Percentiles rank a stretch among this genome's conserved stretches.
Conservation (phyloP, 2,797 vertebrate species). For the Kryptolebias ocellatus region DNA sequence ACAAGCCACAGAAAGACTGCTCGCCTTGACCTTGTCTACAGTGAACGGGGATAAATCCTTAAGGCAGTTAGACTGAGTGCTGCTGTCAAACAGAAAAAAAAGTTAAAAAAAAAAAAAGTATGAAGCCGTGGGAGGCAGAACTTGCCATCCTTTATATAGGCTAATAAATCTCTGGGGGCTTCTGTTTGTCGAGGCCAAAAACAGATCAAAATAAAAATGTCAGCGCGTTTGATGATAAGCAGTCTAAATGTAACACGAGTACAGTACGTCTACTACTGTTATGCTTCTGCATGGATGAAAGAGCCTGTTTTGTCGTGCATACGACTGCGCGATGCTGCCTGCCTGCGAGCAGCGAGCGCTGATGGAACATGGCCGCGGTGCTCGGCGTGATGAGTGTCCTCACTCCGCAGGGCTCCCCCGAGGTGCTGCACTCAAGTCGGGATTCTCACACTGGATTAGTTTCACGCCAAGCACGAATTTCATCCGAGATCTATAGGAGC, state of each 20-base stretch:
- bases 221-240: constrained; percentile 47
- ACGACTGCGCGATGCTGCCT: constrained; percentile 46
- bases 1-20: constrained; percentile 40
- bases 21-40: constrained; percentile 66
- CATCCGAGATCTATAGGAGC: constrained; percentile 34
- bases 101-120: constrained; percentile 1
- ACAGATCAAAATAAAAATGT: constrained; percentile 52
- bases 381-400: constrained; percentile 53
- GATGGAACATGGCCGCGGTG: constrained; percentile 46
- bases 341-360: constrained; percentile 44
- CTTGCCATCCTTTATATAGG: constrained; percentile 48
- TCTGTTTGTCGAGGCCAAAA: constrained; percentile 41
- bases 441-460: constrained; percentile 69
- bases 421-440: constrained; percentile 52
- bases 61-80: constrained; percentile 35
- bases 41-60: constrained; percentile 43
- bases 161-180: constrained; percentile 51
- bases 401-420: constrained; percentile 56
- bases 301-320: constrained; percentile 61
- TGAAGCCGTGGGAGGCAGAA: constrained; percentile 28
- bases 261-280: constrained; percentile 43
- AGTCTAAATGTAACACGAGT: constrained; percentile 43
- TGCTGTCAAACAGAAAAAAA: constrained; percentile 39
- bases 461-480: constrained; percentile 58
- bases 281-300: constrained; percentile 38